Percentiles rank a stretch among this genome's conserved stretches.
Evolutionary conservation across 35 echinoderm and acorn worm genomes (phyloP).

Genomic region (Strongylocentrotus purpuratus): DNA sequence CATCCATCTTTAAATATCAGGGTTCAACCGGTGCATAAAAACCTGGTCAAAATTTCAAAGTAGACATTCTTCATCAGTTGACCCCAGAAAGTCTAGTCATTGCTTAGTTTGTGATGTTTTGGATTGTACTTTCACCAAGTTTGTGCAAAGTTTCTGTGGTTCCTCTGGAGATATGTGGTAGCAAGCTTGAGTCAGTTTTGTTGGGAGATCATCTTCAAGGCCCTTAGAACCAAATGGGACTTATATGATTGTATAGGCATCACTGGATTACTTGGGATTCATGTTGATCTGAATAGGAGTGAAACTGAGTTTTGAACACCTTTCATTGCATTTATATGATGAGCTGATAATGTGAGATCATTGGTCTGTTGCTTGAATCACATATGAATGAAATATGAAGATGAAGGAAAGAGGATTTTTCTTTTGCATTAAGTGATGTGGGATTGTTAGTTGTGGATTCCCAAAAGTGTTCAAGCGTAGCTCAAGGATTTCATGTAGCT

Average conservation of each 20-base stretch:
- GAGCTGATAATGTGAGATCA: too few species aligned
- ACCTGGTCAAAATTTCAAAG: not conserved
- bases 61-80: not conserved
- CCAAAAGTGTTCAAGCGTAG: too few species aligned
- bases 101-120: not conserved
- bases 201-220: not conserved
- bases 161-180: not conserved
- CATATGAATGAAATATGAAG: too few species aligned
- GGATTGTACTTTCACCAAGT: not conserved
- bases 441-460: too few species aligned
- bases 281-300: not conserved
- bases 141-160: not conserved
- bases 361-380: too few species aligned
- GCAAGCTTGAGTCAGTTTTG: not conserved
- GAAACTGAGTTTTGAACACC: too few species aligned
- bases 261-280: too few species aligned
- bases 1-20: not conserved
- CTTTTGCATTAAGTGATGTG: too few species aligned
- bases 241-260: not conserved
- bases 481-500: too few species aligned
- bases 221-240: not conserved
- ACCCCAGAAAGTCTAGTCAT: not conserved
- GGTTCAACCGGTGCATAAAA: not conserved
- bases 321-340: too few species aligned
- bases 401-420: too few species aligned